Evolutionary conservation across 2,113 vertebrate species (phyloP), one percentile per base, ranked within the genome.

Genomic region (Hydrolagus affinis): DNA sequence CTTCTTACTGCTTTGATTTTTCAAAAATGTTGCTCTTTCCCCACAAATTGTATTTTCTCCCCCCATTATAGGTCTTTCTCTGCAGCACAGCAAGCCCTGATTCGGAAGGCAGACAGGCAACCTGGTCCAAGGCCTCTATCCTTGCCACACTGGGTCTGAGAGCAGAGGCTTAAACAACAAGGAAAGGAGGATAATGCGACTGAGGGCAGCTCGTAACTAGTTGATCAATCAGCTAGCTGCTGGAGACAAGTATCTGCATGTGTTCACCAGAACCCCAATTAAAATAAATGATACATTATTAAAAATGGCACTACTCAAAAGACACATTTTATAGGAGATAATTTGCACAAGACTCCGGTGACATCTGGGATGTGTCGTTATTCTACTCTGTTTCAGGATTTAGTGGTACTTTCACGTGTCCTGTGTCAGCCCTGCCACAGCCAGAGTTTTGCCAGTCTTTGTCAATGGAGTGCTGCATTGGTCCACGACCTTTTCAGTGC

Each of bases 231-330:
- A 83, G 66, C 64, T 83, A 28, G 32, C 78, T 66, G 62, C 78
- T 83, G 32, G 62, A 83, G 78, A 83, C 78, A 68, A 83, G 66
- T 21, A 60, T 83, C 78, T 64, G 32, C 78, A 83, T 83, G 62
- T 83, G 78, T 83, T 83, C 60, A 66, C 78, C 78, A 83, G 78
- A 83, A 83, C 78, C 78, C 78, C 78, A 83, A 83, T 83, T 68
- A 83, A 83, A 83, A 83, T 83, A 83, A 83, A 83, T 83, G 78
- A 83, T 83, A 83, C 78, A 83, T 66, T 83, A 83, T 83, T 83
- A 83, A 83, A 83, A 83, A 83, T 83, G 78, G 78, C 78, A 83
- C 78, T 66, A 83, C 78, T 83, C 78, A 83, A 83, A 83, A 68
- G 78, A 83, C 78, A 83, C 78, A 83, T 83, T 83, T 83, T 83